Evolutionary conservation across 2,888 invertebrate genomes (phyloP).

Genomic region (Didymodactylos carnosus): DNA sequence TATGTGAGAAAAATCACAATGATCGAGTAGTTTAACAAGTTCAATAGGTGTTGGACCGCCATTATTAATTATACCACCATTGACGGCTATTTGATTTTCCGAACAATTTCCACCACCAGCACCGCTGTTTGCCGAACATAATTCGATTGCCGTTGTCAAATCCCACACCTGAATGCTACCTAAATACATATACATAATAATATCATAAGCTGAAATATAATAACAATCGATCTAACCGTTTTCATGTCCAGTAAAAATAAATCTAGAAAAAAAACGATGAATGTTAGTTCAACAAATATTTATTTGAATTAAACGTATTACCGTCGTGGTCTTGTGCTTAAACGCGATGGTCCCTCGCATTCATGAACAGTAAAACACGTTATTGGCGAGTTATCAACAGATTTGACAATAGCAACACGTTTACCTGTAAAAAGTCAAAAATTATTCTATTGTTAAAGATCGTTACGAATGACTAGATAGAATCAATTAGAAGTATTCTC

Average conservation of each 20-base stretch:
- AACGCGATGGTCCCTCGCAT: constrained; percentile 80
- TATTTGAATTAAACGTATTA: constrained; percentile 48
- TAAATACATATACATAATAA: background rate
- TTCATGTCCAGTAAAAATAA: constrained; percentile 32
- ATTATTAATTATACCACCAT: constrained; percentile 11
- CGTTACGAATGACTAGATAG: background rate
- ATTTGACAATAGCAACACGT: constrained; percentile 71
- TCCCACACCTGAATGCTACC: constrained; percentile 61
- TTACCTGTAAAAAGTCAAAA: constrained; percentile 22
- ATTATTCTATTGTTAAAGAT: too few species aligned
- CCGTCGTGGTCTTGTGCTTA: constrained; percentile 68
- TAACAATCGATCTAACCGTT: constrained; percentile 21
- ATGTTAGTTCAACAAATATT: background rate
- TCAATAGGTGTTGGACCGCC: constrained; percentile 84
- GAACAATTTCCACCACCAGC: background rate
- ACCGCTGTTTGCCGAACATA: constrained; percentile 24
- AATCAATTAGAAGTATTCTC: constrained; percentile 54
- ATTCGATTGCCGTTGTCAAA: constrained; percentile 74
- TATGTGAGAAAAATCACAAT: constrained; percentile 52
- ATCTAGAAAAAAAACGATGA: constrained; percentile 14
- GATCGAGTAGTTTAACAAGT: constrained; percentile 67
- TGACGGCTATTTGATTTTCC: too few species aligned
- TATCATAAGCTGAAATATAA: background rate
- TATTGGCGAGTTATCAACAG: constrained; percentile 76
- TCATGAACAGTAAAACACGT: constrained; percentile 90